Conservation (phyloP, 2,797 vertebrate species). For the Triplophysa bombifrons region DNA sequence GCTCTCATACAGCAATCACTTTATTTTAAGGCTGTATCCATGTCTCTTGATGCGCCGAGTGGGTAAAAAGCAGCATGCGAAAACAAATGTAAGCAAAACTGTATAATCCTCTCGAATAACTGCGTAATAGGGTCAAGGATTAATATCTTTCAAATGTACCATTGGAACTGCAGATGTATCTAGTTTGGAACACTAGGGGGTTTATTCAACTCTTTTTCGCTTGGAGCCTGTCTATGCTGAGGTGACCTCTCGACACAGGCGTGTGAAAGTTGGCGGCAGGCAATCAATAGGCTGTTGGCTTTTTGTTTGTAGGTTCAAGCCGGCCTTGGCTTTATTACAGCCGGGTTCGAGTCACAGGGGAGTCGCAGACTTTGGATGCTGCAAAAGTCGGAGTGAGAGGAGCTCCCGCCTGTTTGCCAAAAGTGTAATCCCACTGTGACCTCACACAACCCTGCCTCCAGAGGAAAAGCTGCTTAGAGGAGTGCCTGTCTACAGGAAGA, state of each 20-base stretch:
- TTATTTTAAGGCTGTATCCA: slow-evolving; percentile 40
- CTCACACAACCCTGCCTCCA: slow-evolving; percentile 76
- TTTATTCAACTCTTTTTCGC: slow-evolving; percentile 66
- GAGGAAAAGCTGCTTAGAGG: slow-evolving; percentile 83
- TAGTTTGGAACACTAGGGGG: slow-evolving; percentile 47
- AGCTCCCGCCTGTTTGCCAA: slow-evolving; percentile 85
- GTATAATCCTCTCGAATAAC: slow-evolving; percentile 46
- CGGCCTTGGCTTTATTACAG: slow-evolving; percentile 81
- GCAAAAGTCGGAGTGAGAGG: slow-evolving; percentile 71
- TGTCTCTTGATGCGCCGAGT: slow-evolving; percentile 19
- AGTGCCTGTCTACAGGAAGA: slow-evolving; percentile 75
- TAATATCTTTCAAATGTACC: slow-evolving; percentile 46
- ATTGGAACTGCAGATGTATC: slow-evolving; percentile 32
- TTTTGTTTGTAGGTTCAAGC: slow-evolving; percentile 84
- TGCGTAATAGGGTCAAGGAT: slow-evolving; percentile 51
- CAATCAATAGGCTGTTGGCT: slow-evolving; percentile 83
- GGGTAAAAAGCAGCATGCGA: slow-evolving; percentile 10
- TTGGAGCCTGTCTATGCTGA: slow-evolving; percentile 72
- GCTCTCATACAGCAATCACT: slow-evolving; percentile 16
- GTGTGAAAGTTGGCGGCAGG: slow-evolving; percentile 74
- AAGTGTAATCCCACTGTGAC: slow-evolving; percentile 82
- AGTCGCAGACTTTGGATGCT: slow-evolving; percentile 63
- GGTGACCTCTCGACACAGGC: slow-evolving; percentile 76
- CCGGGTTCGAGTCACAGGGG: slow-evolving; percentile 77
- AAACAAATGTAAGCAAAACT: slow-evolving; percentile 8